These are phyloP conservation scores for Sinotaia quadrata DNA, from an alignment of 2,888 invertebrate genomes.

Conservation along the genomic window DNA sequence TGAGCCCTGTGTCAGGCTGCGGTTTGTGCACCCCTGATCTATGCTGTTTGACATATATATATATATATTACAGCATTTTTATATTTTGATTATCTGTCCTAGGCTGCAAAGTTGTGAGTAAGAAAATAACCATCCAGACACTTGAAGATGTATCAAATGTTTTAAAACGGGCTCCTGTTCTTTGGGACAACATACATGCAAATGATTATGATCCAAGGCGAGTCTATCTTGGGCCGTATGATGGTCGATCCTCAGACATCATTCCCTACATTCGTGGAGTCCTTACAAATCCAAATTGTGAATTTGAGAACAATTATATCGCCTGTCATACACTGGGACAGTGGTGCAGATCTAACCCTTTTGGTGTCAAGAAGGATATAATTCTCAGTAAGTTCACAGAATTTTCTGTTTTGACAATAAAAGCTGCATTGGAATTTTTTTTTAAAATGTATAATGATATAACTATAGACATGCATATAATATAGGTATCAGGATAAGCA, in stretches of 20 bases:
- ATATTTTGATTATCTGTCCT: slow-evolving; percentile 66
- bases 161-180: slow-evolving; percentile 90
- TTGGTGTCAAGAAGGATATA: slow-evolving; percentile 66
- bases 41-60: no score
- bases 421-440: no score
- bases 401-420: no score
- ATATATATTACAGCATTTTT: no score
- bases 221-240: slow-evolving; percentile 87
- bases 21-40: no score
- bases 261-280: slow-evolving; percentile 93
- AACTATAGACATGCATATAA: no score
- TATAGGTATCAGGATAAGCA: no score
- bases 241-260: slow-evolving; percentile 85
- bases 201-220: slow-evolving; percentile 99
- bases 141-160: slow-evolving; percentile 93
- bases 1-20: no score
- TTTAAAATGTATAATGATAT: no score
- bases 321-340: slow-evolving; percentile 95
- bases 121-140: slow-evolving; percentile 87
- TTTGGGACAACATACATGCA: slow-evolving; percentile 99
- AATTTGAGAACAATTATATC: slow-evolving; percentile 97
- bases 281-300: slow-evolving; percentile 97
- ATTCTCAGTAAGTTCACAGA: no score
- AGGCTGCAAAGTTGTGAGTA: slow-evolving; percentile 96
- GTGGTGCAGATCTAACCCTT: slow-evolving; percentile 78